Percentiles rank a stretch among this genome's conserved stretches.
Conservation (phyloP, 2,888 invertebrate genomes). For the Magallana nippona region DNA sequence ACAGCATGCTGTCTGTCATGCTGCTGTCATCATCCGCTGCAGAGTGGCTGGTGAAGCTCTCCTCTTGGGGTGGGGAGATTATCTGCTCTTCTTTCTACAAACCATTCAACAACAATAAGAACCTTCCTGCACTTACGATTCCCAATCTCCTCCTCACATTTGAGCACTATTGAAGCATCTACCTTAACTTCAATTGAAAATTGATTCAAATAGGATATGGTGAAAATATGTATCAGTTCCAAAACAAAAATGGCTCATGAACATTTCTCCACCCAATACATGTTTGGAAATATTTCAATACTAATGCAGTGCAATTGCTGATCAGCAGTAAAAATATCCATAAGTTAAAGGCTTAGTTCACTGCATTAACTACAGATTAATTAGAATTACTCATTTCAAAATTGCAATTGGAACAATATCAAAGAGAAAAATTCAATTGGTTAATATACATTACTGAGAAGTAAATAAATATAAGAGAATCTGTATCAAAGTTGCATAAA, state of each 20-base stretch:
- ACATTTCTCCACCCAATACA: not conserved
- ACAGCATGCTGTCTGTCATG: constrained; percentile 14
- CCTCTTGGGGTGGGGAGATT: constrained; percentile 42
- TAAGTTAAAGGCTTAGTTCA: constrained; percentile 23
- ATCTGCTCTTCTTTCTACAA: constrained; percentile 44
- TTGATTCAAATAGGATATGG: no score
- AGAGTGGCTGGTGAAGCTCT: constrained; percentile 34
- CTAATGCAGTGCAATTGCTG: constrained; percentile 9
- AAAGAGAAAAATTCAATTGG: not conserved
- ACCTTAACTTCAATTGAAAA: no score
- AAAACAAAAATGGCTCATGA: not conserved
- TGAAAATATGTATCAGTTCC: no score
- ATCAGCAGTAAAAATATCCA: constrained; percentile 30
- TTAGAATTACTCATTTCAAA: constrained; percentile 24
- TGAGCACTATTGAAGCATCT: no score
- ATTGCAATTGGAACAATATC: constrained; percentile 6
- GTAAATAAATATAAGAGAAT: not conserved
- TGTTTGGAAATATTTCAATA: not conserved
- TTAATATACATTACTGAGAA: not conserved
- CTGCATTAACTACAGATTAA: constrained; percentile 16
- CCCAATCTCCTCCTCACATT: not conserved
- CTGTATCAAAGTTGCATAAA: no score
- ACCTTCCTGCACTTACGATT: not conserved
- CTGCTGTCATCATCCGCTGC: constrained; percentile 29
- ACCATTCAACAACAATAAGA: not conserved